phyloP scores from a whole-genome alignment of 2,888 invertebrate species.

The Charanyca ferruginea region DNA sequence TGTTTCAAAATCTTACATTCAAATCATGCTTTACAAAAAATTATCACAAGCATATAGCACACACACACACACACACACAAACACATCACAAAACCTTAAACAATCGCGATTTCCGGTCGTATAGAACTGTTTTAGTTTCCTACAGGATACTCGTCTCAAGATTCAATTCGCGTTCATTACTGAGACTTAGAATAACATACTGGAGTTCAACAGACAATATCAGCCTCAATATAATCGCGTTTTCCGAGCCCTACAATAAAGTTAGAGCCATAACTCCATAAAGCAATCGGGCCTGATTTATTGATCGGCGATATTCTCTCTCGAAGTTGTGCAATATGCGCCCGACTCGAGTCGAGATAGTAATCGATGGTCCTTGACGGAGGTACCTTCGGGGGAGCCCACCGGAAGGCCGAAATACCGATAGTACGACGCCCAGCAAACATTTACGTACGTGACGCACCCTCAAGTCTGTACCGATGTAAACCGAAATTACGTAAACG shows the following conservation, averaged over 20 bases:
- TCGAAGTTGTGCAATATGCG: slow-evolving; percentile 87
- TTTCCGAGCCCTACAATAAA: slow-evolving; percentile 69
- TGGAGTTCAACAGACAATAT: slow-evolving; percentile 63
- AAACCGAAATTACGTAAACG: slow-evolving; percentile 77
- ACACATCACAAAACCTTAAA: slow-evolving; percentile 35
- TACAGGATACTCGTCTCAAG: slow-evolving; percentile 30
- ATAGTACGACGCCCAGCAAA: slow-evolving; percentile 80
- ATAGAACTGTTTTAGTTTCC: slow-evolving; percentile 16
- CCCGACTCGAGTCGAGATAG: slow-evolving; percentile 77
- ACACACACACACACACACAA: slow-evolving; percentile 57
- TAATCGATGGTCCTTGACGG: slow-evolving; percentile 87
- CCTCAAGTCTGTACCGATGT: slow-evolving; percentile 71
- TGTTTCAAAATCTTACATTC: slow-evolving; percentile 15
- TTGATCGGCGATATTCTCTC: slow-evolving; percentile 76
- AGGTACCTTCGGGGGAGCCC: slow-evolving; percentile 74
- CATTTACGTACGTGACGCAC: slow-evolving; percentile 86
- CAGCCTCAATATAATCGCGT: slow-evolving; percentile 60
- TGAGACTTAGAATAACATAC: slow-evolving; percentile 41
- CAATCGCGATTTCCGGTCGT: slow-evolving; percentile 18
- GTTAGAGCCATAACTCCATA: slow-evolving; percentile 69
- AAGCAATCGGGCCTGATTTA: slow-evolving; percentile 77
- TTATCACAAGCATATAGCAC: slow-evolving; percentile 53
- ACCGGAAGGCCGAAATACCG: slow-evolving; percentile 81
- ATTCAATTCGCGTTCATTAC: slow-evolving; percentile 43
- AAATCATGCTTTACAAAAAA: slow-evolving; percentile 31